Conservation (phyloP, 2,888 invertebrate genomes). For the Yponomeuta evonymella region DNA sequence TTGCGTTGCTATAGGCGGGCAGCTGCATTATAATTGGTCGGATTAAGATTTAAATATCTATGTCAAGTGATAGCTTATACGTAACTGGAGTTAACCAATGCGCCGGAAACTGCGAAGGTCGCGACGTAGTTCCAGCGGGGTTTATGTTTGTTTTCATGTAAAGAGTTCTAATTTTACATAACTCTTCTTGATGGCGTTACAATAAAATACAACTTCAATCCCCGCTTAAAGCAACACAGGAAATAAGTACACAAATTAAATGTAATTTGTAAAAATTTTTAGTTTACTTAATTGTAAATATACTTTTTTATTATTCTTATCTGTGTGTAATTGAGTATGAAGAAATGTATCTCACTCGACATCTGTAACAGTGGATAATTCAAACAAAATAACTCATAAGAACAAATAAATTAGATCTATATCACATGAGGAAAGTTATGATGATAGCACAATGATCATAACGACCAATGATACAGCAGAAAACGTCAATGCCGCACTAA, state of each 20-base stretch:
- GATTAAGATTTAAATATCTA: background rate
- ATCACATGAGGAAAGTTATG: too few relatives aligned
- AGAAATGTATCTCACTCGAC: too few relatives aligned
- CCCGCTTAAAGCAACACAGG: too few relatives aligned
- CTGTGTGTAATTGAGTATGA: too few relatives aligned
- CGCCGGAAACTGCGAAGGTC: conserved; percentile 36
- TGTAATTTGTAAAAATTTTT: too few relatives aligned
- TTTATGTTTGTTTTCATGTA: background rate
- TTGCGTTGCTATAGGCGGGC: background rate
- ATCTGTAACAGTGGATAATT: too few relatives aligned
- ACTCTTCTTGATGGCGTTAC: background rate
- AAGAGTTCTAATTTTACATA: conserved; percentile 9
- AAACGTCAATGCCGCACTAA: background rate
- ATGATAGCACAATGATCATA: background rate
- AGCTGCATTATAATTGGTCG: conserved; percentile 10
- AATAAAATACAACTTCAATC: background rate
- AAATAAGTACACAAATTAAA: too few relatives aligned
- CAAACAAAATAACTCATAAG: too few relatives aligned
- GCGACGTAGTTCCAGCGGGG: conserved; percentile 12
- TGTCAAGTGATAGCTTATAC: background rate
- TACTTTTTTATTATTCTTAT: too few relatives aligned
- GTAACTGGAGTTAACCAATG: background rate
- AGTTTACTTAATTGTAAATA: too few relatives aligned
- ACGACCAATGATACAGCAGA: background rate
- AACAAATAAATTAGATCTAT: too few relatives aligned